phyloP scores from a whole-genome alignment of 2,888 invertebrate species.

The Nudaria mundana region DNA sequence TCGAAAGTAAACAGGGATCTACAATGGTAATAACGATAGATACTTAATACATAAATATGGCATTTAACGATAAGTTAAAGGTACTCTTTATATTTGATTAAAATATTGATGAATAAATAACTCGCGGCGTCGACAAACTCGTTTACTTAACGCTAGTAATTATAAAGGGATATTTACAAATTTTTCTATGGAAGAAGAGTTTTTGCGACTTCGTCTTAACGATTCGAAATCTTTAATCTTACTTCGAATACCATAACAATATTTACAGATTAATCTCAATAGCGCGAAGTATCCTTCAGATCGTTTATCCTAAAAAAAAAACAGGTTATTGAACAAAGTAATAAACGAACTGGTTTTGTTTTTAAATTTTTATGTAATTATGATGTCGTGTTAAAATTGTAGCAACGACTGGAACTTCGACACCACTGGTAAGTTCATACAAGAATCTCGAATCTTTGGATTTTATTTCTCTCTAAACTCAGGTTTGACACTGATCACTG shows the following conservation, averaged over 20 bases:
- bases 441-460: constrained; percentile 48
- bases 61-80: constrained; percentile 76
- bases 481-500: constrained; percentile 79
- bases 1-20: constrained; percentile 42
- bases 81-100: constrained; percentile 73
- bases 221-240: constrained; percentile 60
- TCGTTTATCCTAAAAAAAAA: constrained; percentile 54
- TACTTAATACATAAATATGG: constrained; percentile 79
- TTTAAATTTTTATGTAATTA: too few relatives aligned
- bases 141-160: constrained; percentile 50
- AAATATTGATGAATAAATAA: constrained; percentile 75
- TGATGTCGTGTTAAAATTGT: constrained; percentile 16
- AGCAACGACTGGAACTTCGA: constrained; percentile 25
- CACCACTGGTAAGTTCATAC: constrained; percentile 36
- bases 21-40: constrained; percentile 58
- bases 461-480: constrained; percentile 76
- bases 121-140: constrained; percentile 71
- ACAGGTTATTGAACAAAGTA: constrained; percentile 46
- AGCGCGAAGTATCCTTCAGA: constrained; percentile 57
- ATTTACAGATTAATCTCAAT: constrained; percentile 73
- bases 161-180: constrained; percentile 77
- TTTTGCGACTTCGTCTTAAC: constrained; percentile 57
- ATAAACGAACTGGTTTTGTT: constrained; percentile 43
- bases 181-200: constrained; percentile 79
- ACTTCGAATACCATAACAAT: constrained; percentile 67